Percentiles rank a stretch among this genome's conserved stretches.
Evolutionary conservation across 2,888 invertebrate genomes (phyloP).

Genomic region (Congeria kusceri): DNA sequence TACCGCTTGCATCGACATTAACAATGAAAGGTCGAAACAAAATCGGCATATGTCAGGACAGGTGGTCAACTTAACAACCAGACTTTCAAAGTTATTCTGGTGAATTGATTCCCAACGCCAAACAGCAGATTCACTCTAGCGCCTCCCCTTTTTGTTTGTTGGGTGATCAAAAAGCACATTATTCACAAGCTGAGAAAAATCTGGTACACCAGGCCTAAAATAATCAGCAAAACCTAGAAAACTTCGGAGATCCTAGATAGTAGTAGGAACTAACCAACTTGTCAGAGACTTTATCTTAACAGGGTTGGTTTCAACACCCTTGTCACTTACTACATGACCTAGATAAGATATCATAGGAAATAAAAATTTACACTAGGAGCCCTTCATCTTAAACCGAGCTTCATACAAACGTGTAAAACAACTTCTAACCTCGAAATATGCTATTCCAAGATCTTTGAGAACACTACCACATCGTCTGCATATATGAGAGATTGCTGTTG

Average conservation of each 20-base stretch:
- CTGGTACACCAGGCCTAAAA: neutral
- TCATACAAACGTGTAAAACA: neutral
- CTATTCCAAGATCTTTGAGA: neutral
- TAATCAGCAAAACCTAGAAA: neutral
- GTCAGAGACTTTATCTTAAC: neutral
- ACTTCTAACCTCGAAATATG: neutral
- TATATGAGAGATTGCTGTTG: conserved; percentile 5
- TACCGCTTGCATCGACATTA: conserved; percentile 26
- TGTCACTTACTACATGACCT: conserved; percentile 1
- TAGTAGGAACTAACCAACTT: no score
- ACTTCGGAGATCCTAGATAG: neutral
- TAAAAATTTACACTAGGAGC: no score
- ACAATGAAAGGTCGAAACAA: conserved; percentile 38
- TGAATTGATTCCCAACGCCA: neutral
- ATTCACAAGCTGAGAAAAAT: no score
- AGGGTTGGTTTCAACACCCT: conserved; percentile 10
- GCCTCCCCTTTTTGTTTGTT: conserved; percentile 1
- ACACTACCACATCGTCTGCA: conserved; percentile 5
- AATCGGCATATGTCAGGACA: conserved; percentile 51
- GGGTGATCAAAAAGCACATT: conserved; percentile 2
- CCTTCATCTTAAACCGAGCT: neutral
- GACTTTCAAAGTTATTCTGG: neutral
- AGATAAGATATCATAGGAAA: neutral
- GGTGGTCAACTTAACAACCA: conserved; percentile 12
- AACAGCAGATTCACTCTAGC: neutral